Evolutionary conservation across 2,113 vertebrate species (phyloP).

Genomic region (Microtus oregoni): DNA sequence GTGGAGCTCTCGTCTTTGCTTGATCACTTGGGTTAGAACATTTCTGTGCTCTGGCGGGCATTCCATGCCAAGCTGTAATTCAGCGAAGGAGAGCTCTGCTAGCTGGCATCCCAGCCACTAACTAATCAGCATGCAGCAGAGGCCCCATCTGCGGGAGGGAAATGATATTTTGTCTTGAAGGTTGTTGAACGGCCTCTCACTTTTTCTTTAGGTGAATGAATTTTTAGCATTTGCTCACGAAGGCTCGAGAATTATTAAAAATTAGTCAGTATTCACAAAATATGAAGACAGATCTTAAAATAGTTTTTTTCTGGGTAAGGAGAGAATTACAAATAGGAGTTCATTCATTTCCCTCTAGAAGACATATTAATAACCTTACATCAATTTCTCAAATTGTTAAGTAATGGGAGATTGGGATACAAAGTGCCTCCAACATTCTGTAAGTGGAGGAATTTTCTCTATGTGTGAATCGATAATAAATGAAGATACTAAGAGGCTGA

Average conservation of each 20-base stretch:
- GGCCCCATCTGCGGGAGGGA: background rate
- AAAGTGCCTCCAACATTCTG: slow-evolving; percentile 51
- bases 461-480: background rate
- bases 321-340: slow-evolving; percentile 47
- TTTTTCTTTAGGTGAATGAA: slow-evolving; percentile 53
- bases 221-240: slow-evolving; percentile 52
- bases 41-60: background rate
- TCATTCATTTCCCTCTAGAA: slow-evolving; percentile 34
- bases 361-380: slow-evolving; percentile 33
- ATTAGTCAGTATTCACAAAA: background rate
- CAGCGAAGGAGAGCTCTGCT: background rate
- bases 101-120: background rate
- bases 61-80: background rate
- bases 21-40: background rate
- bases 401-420: slow-evolving; percentile 16
- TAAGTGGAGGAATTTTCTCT: slow-evolving; percentile 49
- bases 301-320: slow-evolving; percentile 57
- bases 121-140: background rate
- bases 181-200: background rate
- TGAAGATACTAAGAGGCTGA: slow-evolving; percentile 46
- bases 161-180: slow-evolving; percentile 54
- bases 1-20: slow-evolving; percentile 55
- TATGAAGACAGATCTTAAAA: slow-evolving; percentile 57
- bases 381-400: slow-evolving; percentile 64
- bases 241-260: slow-evolving; percentile 58